These are phyloP conservation scores for Steinernema hermaphroditum DNA, from an alignment of 2,888 invertebrate species.

Conservation along the genomic window DNA sequence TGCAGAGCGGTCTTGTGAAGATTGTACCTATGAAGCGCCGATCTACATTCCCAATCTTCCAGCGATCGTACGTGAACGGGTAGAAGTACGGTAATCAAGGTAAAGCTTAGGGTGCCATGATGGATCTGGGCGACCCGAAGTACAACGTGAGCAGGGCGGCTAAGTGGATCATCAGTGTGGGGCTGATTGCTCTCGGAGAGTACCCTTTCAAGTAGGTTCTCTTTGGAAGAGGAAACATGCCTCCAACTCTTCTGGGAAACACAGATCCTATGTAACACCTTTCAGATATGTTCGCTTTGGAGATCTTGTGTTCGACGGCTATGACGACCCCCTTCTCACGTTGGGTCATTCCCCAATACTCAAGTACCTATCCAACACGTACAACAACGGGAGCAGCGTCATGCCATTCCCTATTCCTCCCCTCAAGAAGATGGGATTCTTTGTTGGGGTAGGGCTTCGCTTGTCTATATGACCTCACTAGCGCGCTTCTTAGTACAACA, in stretches of 20 bases:
- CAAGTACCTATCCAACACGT: constrained; percentile 29
- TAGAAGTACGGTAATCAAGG: not conserved
- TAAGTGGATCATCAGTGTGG: constrained; percentile 42
- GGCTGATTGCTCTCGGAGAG: constrained; percentile 49
- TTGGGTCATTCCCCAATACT: constrained; percentile 33
- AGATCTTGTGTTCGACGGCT: constrained; percentile 60
- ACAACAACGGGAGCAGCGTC: constrained; percentile 41
- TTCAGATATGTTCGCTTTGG: constrained; percentile 46
- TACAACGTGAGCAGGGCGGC: constrained; percentile 45
- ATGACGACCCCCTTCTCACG: constrained; percentile 53
- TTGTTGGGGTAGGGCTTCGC: not conserved
- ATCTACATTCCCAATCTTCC: constrained; percentile 55
- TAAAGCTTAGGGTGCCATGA: constrained; percentile 49
- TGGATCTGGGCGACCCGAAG: constrained; percentile 51
- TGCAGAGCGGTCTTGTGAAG: constrained; percentile 46
- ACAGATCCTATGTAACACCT: not conserved
- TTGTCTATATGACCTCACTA: not conserved
- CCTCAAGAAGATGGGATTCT: constrained; percentile 56
- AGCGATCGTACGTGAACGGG: constrained; percentile 43
- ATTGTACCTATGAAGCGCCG: constrained; percentile 49
- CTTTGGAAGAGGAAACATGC: not conserved
- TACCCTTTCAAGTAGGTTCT: constrained; percentile 52
- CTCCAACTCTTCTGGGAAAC: not conserved
- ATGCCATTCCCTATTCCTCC: constrained; percentile 58
- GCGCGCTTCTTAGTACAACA: constrained; percentile 55